Evolutionary conservation across 2,113 vertebrate genomes (phyloP), one percentile per base, ranked within the genome.

Genomic region (Himantopus leucocephalus): DNA sequence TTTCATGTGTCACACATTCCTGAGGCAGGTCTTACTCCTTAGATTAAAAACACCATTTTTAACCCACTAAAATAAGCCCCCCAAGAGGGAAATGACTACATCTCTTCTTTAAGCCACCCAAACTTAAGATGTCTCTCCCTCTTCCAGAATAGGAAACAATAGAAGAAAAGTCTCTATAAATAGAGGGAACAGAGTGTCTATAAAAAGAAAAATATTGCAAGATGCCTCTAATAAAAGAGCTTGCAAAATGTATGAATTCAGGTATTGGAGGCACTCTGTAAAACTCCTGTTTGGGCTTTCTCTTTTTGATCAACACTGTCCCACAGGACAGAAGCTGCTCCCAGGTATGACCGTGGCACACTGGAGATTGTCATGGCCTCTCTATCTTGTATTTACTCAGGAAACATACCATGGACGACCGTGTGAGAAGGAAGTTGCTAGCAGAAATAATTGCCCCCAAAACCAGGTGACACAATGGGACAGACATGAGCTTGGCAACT

Each of bases 301-400:
- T 50, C 39, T 48, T 81, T 91, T 58, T 77, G 27, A 78, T 27
- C 29, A 62, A 10, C 0, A 0, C 37, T 6, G 2, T 83, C 60
- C 14, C 3, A 3, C 11, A 41, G 39, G 41, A 75, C 7, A 62
- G 29, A 75, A 64, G 55, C 13, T 72, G 43, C 62, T 88, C 58
- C 58, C 14, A 35, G 0, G 0, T 53, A 45, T 3, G 2, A 60
- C 47, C 5, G 10, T 11, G 47, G 21, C 53, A 72, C 1, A 0
- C 1, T 4, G 5, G 58, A 76, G 29, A 75, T 56, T 43, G 20
- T 37, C 41, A 32, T 66, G 53, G 39, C 23, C 8, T 32, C 52
- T 74, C 34, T 24, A 9, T 8, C 37, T 53, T 37, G 4, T 64
- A 30, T 66, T 78, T 72, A 58, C 9, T 11, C 78, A 88, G 21